Evolutionary conservation across 1,140 invertebrate species (phyloP), one percentile per base, ranked within the genome.

Genomic region (Episyrphus balteatus): DNA sequence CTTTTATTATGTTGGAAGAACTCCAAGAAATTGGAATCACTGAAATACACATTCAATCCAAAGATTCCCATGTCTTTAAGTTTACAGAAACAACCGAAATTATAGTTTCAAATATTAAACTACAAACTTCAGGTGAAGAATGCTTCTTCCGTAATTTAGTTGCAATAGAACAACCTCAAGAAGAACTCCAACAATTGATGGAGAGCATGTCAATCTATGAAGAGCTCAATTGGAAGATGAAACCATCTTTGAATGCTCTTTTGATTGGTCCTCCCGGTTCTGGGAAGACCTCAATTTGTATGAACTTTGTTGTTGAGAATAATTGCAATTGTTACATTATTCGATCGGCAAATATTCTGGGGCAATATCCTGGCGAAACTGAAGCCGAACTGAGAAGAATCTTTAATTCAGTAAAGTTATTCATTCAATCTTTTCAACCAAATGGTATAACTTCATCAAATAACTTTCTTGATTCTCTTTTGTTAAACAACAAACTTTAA

Each of bases 321-420:
- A 38, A 7, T 6, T 62, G 51, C 42, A 66, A 58, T 40, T 57
- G 51, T 10, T 66, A 62, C 37, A 51, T 55, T 17, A 53, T 66
- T 5, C 52, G 53, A 15, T 51, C 59, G 3, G 50, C 52, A 5
- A 53, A 61, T 30, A 50, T 62, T 10, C n/a, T 64, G 19, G 51
- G 55, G 18, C 51, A 66, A 1, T 52, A 65, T 52, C 70, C 72
- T 3, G 73, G 73, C 12, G 69, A 69, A 53, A 65, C 71, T 5
- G 73, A 75, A 56, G 43, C 51, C 8, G 50, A 55, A 15, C 49
- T 75, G 7, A 52, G 62, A 5, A 55, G 55, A 34, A 58, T 70
- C 19, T 74, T 75, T 51, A 46, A 65, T 3, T 52, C 67, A 34
- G 70, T 68, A 9, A 43, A 56, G 41, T 45, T 49, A 13, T 65